These are phyloP conservation scores for Danaus plexippus DNA, from an alignment of 1,140 invertebrate species.

Conservation along the genomic window DNA sequence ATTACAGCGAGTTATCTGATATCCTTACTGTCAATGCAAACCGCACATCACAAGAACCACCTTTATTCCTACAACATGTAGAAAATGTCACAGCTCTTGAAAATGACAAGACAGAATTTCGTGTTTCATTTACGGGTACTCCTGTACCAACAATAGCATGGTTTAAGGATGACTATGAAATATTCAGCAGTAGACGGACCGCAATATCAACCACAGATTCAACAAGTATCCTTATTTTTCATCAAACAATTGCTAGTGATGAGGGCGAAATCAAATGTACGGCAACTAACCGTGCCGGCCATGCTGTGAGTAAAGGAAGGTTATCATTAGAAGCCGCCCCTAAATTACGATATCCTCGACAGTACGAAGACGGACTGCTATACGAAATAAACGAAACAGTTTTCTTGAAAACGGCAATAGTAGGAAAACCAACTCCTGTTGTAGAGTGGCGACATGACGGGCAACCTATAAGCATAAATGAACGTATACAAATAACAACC, in stretches of 20 bases:
- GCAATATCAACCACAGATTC: slow-evolving; percentile 84
- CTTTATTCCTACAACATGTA: slow-evolving; percentile 78
- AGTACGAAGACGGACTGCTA: slow-evolving; percentile 89
- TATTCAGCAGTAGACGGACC: slow-evolving; percentile 85
- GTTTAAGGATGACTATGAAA: slow-evolving; percentile 92
- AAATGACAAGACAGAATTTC: slow-evolving; percentile 88
- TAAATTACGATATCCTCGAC: slow-evolving; percentile 81
- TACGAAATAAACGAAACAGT: slow-evolving; percentile 92
- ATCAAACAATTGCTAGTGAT: slow-evolving; percentile 83
- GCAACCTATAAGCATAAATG: slow-evolving; percentile 75
- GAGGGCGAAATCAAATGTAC: slow-evolving; percentile 92
- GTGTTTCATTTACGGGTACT: slow-evolving; percentile 84
- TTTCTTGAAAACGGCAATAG: slow-evolving; percentile 89
- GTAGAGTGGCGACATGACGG: slow-evolving; percentile 92
- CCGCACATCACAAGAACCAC: slow-evolving; percentile 76
- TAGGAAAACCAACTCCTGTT: slow-evolving; percentile 86
- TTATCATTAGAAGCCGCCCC: slow-evolving; percentile 86
- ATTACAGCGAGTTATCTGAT: slow-evolving; percentile 84
- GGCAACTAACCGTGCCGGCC: slow-evolving; percentile 86
- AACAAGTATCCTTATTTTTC: slow-evolving; percentile 84
- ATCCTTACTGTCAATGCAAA: slow-evolving; percentile 82
- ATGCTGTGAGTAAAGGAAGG: slow-evolving; percentile 80
- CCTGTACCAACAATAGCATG: slow-evolving; percentile 92
- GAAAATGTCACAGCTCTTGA: slow-evolving; percentile 79
- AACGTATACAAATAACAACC: slow-evolving; percentile 78